Conservation (phyloP, 1,140 invertebrate genomes). For the Cyclina sinensis region DNA sequence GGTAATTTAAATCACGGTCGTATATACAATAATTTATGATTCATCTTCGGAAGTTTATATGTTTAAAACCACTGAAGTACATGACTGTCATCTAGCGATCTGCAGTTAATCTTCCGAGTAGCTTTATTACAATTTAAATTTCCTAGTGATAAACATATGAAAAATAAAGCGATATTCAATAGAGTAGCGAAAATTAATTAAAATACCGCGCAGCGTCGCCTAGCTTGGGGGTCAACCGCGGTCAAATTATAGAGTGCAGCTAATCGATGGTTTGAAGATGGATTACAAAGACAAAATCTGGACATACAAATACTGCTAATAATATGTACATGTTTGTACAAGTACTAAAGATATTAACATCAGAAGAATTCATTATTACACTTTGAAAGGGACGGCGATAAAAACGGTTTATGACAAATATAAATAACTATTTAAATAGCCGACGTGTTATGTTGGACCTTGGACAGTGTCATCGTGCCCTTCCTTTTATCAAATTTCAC, state of each 20-base stretch:
- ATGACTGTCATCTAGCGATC: background rate
- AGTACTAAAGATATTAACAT: background rate
- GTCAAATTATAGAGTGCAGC: background rate
- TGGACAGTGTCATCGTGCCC: background rate
- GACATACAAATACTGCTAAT: slow-evolving; percentile 7
- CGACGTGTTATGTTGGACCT: background rate
- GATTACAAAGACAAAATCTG: slow-evolving; percentile 16
- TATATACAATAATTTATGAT: background rate
- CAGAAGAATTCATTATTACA: background rate
- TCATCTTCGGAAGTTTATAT: background rate
- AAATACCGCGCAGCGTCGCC: background rate
- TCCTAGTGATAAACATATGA: background rate
- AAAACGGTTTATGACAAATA: background rate
- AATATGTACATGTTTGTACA: slow-evolving; percentile 18
- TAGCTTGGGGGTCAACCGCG: slow-evolving; percentile 1
- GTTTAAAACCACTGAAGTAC: slow-evolving; percentile 13
- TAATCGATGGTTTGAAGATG: background rate
- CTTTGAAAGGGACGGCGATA: background rate
- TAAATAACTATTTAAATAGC: background rate
- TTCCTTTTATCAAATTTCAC: background rate
- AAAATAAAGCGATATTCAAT: background rate
- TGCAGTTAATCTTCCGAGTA: background rate
- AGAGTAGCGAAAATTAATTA: background rate
- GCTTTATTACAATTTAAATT: background rate
- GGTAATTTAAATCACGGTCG: background rate